Base-by-base conservation (phyloP, 35 echinoderm and acorn worm genomes). In the Eucidaris tribuloides region DNA sequence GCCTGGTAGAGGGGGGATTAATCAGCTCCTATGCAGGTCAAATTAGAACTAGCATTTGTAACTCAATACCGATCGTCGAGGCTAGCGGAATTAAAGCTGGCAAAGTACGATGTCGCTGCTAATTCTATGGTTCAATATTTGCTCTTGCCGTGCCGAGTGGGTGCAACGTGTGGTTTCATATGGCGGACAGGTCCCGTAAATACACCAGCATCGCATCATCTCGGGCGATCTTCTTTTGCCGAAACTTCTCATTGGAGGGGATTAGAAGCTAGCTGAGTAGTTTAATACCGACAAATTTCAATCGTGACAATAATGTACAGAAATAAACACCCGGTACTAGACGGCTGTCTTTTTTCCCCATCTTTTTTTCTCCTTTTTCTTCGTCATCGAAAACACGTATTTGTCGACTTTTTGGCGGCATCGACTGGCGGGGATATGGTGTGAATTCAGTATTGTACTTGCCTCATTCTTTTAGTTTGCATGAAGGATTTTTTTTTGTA, bases 31-130 rank as follows among this genome's bases (percentile, higher is more conserved):
- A 40, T 40, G 64, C 68, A 74, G 68, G 68, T 74, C 68, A 74
- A 74, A 74, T 74, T 74, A 74, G 68, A 74, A 74, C 68, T 74
- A 74, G 68, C 68, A 74, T 74, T 74, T 74, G 68, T 74, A 74
- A 74, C 37, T 74, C 68, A 40, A 74, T 40, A 74, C 68, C 68
- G 44, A 74, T 74, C 44, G 68, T 74, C 35, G 68, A 74, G 44
- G 68, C 68, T 74, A 40, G 68, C 68, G 68, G 68, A 74, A 74
- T 74, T 40, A 74, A 40, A 41, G 68, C 68, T 74, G 68, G 44
- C 68, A 74, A 74, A 74, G 68, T 74, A 36, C 68, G 68, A 74
- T 74, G 68, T 74, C 68, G 68, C 28, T 74, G 68, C 68, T 74
- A 74, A 74, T 74, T 74, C 68, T 74, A 33, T 41, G 68, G 35